A percentile compares a stretch with the other conserved stretches of the same genome.
Evolutionary conservation across 2,113 vertebrate species (phyloP).

Genomic region (Thamnophis sirtalis): DNA sequence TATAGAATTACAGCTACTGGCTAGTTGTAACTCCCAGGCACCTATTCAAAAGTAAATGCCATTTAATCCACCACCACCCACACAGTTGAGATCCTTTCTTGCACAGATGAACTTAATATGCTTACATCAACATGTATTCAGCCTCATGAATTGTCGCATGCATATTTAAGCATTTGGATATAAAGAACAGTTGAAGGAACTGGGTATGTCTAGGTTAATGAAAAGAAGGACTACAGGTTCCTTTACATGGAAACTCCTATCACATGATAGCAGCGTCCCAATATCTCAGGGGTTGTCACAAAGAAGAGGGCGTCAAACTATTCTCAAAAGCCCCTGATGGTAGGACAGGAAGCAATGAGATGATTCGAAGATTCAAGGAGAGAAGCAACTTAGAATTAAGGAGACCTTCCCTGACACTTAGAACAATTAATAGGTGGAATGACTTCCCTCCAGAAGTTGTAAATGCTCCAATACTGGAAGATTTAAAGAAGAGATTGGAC

Average conservation of each 20-base stretch:
- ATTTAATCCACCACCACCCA: background rate
- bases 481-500: background rate
- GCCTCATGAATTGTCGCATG: background rate
- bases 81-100: background rate
- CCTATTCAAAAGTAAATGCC: background rate
- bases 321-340: background rate
- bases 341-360: background rate
- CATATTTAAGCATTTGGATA: background rate
- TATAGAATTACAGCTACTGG: background rate
- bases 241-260: too few species aligned
- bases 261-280: background rate
- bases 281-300: background rate
- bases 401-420: background rate
- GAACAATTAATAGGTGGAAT: background rate
- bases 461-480: background rate
- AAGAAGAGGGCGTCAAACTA: background rate
- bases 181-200: background rate
- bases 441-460: background rate
- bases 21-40: background rate
- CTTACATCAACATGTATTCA: background rate
- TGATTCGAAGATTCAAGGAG: too few species aligned
- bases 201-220: background rate
- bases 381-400: background rate
- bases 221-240: background rate
- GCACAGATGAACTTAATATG: background rate